Conservation (phyloP, 2,888 invertebrate species). For the Metalampra italica region DNA sequence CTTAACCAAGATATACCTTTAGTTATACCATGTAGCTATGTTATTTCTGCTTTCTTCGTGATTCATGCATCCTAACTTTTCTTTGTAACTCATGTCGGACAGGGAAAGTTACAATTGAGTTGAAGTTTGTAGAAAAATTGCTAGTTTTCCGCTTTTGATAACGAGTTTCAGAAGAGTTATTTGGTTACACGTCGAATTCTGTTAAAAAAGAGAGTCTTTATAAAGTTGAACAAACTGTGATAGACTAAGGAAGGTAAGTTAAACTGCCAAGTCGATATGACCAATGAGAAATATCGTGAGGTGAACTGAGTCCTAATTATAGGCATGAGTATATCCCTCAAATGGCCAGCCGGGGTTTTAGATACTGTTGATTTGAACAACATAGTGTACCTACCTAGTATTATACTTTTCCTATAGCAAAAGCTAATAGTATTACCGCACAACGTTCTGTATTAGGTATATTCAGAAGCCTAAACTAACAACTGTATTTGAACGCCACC, state of each 20-base stretch:
- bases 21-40: too few species aligned
- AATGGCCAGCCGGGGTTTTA: too few species aligned
- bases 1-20: too few species aligned
- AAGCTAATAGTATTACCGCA: neutral
- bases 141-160: slow-evolving; percentile 36
- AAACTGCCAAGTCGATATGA: too few species aligned
- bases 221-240: slow-evolving; percentile 10
- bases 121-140: slow-evolving; percentile 33
- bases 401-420: neutral
- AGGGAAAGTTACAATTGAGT: slow-evolving; percentile 42
- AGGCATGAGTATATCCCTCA: too few species aligned
- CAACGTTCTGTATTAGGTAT: slow-evolving; percentile 4
- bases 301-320: too few species aligned
- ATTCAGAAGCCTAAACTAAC: slow-evolving; percentile 16
- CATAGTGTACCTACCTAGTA: too few species aligned
- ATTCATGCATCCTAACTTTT: neutral
- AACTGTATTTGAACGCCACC: slow-evolving; percentile 11
- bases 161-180: slow-evolving; percentile 12
- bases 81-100: slow-evolving; percentile 22
- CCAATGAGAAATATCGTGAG: too few species aligned
- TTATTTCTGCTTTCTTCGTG: neutral
- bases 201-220: too few species aligned
- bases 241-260: too few species aligned
- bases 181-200: too few species aligned
- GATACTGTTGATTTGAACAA: too few species aligned